Base-by-base conservation (phyloP, 2,113 vertebrate genomes). In the Orientallactaga bullata region DNA sequence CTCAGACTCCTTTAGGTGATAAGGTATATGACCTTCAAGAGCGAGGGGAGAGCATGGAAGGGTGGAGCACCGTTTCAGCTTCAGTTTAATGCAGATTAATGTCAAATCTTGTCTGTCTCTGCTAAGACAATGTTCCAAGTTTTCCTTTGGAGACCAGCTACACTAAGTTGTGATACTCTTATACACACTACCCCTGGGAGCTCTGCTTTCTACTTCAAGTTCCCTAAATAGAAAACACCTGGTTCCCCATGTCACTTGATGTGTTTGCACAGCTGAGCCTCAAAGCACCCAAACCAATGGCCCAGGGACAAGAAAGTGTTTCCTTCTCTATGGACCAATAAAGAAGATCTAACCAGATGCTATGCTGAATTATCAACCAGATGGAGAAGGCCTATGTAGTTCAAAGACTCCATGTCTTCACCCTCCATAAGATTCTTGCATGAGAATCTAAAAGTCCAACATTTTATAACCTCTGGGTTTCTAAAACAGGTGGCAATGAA, bases 401-500 rank as follows among this genome's bases (percentile, higher is more conserved):
- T 79, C 10, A 80, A 37, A 77, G 71, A 0, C 10, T 80, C 63
- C 91, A 72, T 83, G 26, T 74, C 51, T 96, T 74, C 20, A 16
- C 20, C 13, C 37, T 89, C 30, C 18, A 9, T 79, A 66, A 32
- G n/a, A 77, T 96, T 85, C 89, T 73, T 85, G 68, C 30, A 51
- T 2, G 32, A 26, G 24, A 71, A 69, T 77, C 85, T 69, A 89
- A 76, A 87, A n/a, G 89, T 86, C 42, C 66, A 89, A 37, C 68
- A 32, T 87, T 88, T 79, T 77, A n/a, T 63, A 80, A 87, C 51
- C 47, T 94, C 65, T 79, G 72, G 80, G 58, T 88, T 94, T 91
- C 82, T 91, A 82, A 92, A 95, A 30, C 65, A 95, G 91, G 92
- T 95, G 83, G 51, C 83, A 87, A 79, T 55, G 28, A 79, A 93